Conservation (phyloP, 1,140 invertebrate species). For the Temnothorax nylanderi region DNA sequence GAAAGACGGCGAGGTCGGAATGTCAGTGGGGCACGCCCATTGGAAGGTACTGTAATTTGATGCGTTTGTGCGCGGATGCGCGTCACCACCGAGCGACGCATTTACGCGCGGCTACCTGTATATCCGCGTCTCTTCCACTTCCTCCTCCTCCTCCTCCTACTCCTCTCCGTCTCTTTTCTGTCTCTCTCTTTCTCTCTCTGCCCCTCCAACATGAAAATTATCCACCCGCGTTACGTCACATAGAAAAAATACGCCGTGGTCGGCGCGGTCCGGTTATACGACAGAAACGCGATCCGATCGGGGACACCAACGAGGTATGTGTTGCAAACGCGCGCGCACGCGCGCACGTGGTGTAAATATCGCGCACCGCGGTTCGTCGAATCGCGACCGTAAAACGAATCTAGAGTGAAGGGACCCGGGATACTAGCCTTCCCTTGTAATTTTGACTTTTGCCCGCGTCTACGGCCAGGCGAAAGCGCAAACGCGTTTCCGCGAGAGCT, state of each 20-base stretch:
- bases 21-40: conserved; percentile 71
- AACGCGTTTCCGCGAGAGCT: neutral
- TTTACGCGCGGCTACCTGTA: conserved; percentile 25
- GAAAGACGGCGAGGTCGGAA: conserved; percentile 72
- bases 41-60: conserved; percentile 72
- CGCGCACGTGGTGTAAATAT: conserved; percentile 39
- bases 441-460: conserved; percentile 1
- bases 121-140: neutral
- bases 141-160: neutral
- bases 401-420: neutral
- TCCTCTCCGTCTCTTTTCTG: too few species aligned
- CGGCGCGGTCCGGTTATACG: neutral
- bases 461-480: neutral
- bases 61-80: conserved; percentile 54
- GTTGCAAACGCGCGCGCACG: neutral
- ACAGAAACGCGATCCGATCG: conserved; percentile 45
- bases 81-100: conserved; percentile 31
- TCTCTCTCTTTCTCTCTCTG: too few species aligned
- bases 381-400: conserved; percentile 23
- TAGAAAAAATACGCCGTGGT: conserved; percentile 40
- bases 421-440: conserved; percentile 9
- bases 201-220: conserved; percentile 37
- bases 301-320: neutral
- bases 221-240: conserved; percentile 39
- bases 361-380: conserved; percentile 4